Evolutionary conservation across 2,797 vertebrate species (phyloP), one percentile per base, ranked within the genome.

Genomic region (Rhyacichthys aspro): DNA sequence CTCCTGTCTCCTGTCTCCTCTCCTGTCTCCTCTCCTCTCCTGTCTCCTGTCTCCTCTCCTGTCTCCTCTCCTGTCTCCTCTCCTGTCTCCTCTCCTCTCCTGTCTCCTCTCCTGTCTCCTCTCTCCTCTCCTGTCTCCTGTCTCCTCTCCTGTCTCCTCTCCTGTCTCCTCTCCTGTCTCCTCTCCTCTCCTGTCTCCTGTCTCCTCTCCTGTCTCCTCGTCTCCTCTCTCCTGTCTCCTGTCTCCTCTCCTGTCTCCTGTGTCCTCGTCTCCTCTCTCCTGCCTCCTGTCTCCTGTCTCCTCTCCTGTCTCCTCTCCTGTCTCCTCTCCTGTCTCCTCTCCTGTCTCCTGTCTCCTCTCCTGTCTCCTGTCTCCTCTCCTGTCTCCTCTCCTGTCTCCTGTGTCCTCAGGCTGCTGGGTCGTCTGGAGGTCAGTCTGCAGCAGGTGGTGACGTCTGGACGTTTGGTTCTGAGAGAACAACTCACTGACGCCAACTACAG

Each of bases 391-490:
- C n/a, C n/a, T n/a, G 19, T 37, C 49, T 18, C 33, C n/a, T n/a
- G n/a, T n/a, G n/a, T n/a, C 10, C 8, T 37, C 17, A 98, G 97
- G 80, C 78, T 94, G 15, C 89, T 98, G 0, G 95, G 97, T 16
- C 93, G 87, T 33, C 88, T 98, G 64, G 83, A 93, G 32, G 86
- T 98, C 79, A 96, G 95, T 72, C 91, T 98, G 56, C 95, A 98
- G 85, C 94, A 97, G 69, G 85, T 97, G 19, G 85, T 94, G 60
- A 88, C 79, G 0, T 63, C 87, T 0, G 95, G 96, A 18, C 93
- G 91, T 60, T 81, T 98, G 74, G 78, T 93, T 61, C 90, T 98
- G 32, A 85, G 56, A 41, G 96, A 99, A 70, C 88, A 88, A 1
- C 92, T 98, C 0, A 90, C 94, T 8, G 94, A 96, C 66, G 83